Conservation (phyloP, 2,888 invertebrate genomes). For the Lasioglossum lativentre region DNA sequence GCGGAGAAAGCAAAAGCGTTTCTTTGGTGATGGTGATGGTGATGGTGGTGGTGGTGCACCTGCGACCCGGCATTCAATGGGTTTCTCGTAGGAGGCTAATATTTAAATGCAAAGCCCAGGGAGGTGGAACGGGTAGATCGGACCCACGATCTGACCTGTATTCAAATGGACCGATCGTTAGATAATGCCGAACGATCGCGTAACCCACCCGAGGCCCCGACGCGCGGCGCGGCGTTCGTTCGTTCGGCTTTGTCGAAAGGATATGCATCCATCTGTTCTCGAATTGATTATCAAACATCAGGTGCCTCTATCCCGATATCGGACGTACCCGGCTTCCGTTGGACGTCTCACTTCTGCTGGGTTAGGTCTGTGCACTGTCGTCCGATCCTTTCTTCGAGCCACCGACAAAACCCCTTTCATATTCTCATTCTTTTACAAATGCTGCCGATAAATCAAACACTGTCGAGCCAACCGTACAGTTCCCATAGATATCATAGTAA, state of each 20-base stretch:
- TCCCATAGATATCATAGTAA: constrained; percentile 1
- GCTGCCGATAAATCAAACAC: background rate
- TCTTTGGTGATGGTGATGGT: constrained; percentile 30
- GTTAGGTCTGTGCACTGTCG: background rate
- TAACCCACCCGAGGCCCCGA: constrained; percentile 60
- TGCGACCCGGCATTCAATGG: constrained; percentile 72
- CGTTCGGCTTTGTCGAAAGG: constrained; percentile 50
- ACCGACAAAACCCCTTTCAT: background rate
- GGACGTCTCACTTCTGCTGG: background rate
- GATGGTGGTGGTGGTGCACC: constrained; percentile 67
- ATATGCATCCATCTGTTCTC: constrained; percentile 24
- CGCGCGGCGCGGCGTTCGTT: background rate
- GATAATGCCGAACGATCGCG: constrained; percentile 78
- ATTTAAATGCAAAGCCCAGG: constrained; percentile 78
- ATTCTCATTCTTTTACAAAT: background rate
- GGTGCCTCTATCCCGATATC: constrained; percentile 18
- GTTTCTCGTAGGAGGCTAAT: constrained; percentile 78
- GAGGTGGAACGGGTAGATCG: constrained; percentile 65
- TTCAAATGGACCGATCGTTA: constrained; percentile 80
- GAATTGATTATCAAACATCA: constrained; percentile 31
- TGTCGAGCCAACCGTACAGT: background rate
- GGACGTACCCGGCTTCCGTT: background rate
- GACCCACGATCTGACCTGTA: constrained; percentile 73
- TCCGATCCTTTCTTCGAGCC: background rate
- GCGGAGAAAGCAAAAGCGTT: constrained; percentile 67